A percentile compares a stretch with the other conserved stretches of the same genome.
phyloP scores from a whole-genome alignment of 2,113 vertebrate species.

The Galbula dea region DNA sequence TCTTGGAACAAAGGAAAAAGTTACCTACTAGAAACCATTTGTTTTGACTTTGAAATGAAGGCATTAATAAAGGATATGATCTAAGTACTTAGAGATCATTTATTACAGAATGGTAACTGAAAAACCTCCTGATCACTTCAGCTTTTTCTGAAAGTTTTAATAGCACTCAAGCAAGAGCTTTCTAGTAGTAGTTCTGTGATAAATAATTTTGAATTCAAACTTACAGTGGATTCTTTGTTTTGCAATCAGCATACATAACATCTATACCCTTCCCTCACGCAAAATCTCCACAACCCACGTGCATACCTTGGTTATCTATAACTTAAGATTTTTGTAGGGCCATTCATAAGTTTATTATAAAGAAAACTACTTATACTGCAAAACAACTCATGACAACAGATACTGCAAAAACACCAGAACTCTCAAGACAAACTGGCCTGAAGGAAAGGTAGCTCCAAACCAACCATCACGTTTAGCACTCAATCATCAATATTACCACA shows the following conservation, averaged over 20 bases:
- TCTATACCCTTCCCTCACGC: neutral
- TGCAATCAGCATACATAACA: neutral
- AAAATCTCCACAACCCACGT: neutral
- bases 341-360: neutral
- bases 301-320: neutral
- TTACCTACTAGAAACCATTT: neutral
- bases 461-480: neutral
- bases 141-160: neutral
- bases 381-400: neutral
- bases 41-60: neutral
- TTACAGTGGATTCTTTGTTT: neutral
- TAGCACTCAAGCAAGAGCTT: neutral
- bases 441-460: neutral
- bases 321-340: neutral
- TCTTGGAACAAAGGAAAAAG: neutral
- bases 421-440: neutral
- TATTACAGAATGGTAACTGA: neutral
- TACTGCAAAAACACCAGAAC: neutral
- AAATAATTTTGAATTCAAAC: neutral
- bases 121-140: neutral
- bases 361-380: neutral
- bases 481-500: neutral
- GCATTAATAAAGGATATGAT: neutral
- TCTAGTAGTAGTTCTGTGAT: neutral
- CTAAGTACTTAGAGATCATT: neutral